Base-by-base conservation (phyloP, 2,797 vertebrate genomes). In the Balearica regulorum region DNA sequence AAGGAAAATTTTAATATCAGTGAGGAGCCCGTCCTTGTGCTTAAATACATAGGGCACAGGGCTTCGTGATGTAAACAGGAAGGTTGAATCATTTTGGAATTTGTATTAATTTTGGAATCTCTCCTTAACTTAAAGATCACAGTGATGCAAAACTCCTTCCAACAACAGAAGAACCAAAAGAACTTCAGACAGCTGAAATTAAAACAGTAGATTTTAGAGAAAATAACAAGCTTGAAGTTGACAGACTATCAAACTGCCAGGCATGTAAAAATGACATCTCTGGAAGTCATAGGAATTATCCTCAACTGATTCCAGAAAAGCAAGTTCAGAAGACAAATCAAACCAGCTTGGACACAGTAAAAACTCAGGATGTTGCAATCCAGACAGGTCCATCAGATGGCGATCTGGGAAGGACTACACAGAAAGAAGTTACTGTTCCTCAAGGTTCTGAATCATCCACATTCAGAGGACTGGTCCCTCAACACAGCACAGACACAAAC, bases 291-390 rank as follows among this genome's bases (percentile, higher is more conserved):
- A 92, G 89, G 46, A 96, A 91, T 94, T 80, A 93, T 89, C 61
- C 57, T 89, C 92, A 68, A 64, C 29, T 55, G 54, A 57, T 84
- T 96, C 76, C 87, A 72, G 90, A 79, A 89, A 89, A 82, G n/a
- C 89, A 86, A 90, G 84, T 95, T 89, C 91, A 96, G 75, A 97
- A 95, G 83, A 66, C 39, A 86, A 96, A 92, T 87, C 96, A 94
- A 28, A 72, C 82, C 20, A 85, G 8, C 57, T 44, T 76, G 68
- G 97, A 97, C 80, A 93, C 94, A 55, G 94, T 97, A 61, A 98
- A 98, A 98, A 98, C 93, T 92, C 98, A 98, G 88, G 98, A 98
- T 96, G 98, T 96, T 65, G 98, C 98, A 64, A 98, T 98, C 95
- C 98, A 98, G 94, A 96, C 98, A 64, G 83, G 92, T 53, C 91